Evolutionary conservation across 2,888 invertebrate species (phyloP), one percentile per base, ranked within the genome.

Genomic region (Hemicrepidius hirtus): DNA sequence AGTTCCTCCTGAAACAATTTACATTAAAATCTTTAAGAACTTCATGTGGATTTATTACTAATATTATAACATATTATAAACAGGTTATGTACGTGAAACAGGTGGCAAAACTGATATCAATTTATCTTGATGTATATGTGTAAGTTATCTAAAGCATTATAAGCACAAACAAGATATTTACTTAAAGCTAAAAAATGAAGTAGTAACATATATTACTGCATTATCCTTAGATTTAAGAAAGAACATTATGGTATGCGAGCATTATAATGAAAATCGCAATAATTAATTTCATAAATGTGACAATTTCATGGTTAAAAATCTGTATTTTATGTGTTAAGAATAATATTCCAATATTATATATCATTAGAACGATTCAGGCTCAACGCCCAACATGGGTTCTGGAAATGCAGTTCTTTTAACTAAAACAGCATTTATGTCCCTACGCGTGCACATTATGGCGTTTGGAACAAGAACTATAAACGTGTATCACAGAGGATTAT

Each of bases 401-500:
- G 77, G 77, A 78, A 78, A 73, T 73, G 76, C 81, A 79, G 81
- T 82, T 81, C 75, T 76, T 82, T 82, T 75, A 76, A 80, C 78
- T 82, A 82, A 83, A 81, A 71, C 79, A 80, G 72, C 81, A 69
- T 81, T 82, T 82, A 82, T 76, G 78, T 76, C 77, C 76, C 67
- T 70, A 74, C 79, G 78, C 80, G 79, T 79, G 81, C 81, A 82
- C 81, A 80, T 81, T 82, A 83, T 80, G 79, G 80, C 79, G 79
- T 79, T 81, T 80, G 80, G 81, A 82, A 82, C 80, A 80, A 76
- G 78, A 75, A 53, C 81, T 76, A 82, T 83, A 81, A 82, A 78
- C 82, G 79, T 84, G 80, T 77, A 83, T 84, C 83, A 84, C 74
- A 71, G n/a, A n/a, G 82, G 82, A 84, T 84, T 83, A 83, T 80